A percentile compares a stretch with the other conserved stretches of the same genome.
These are phyloP conservation scores for Cephus nigrinus DNA, from an alignment of 2,888 invertebrate genomes.

Conservation along the genomic window DNA sequence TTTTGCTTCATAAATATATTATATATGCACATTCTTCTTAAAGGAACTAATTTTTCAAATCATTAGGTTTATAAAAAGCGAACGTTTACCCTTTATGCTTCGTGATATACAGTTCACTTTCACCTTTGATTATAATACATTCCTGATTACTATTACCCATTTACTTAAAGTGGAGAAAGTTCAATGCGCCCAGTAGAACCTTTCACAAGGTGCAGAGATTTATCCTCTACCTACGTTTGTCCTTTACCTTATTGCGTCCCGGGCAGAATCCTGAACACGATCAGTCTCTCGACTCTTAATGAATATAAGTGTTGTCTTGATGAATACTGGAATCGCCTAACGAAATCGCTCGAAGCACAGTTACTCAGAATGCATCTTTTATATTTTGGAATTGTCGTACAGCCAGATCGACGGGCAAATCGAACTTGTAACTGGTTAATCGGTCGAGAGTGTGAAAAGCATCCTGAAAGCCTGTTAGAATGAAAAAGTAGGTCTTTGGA, in stretches of 20 bases:
- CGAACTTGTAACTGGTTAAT: constrained; percentile 86
- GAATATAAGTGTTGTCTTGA: background rate
- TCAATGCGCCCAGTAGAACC: background rate
- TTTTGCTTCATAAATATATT: background rate
- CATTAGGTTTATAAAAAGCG: constrained; percentile 12
- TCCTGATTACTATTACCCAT: background rate
- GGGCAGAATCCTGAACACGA: background rate
- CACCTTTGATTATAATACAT: background rate
- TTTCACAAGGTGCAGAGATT: background rate
- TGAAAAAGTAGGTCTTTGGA: background rate
- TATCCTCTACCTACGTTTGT: background rate
- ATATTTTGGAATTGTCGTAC: constrained; percentile 97
- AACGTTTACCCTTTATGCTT: constrained; percentile 2
- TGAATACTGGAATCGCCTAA: background rate
- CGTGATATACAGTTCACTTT: background rate
- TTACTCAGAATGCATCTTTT: constrained; percentile 77
- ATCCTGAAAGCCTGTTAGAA: constrained; percentile 88
- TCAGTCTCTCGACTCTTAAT: background rate
- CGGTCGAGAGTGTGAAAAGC: constrained; percentile 90
- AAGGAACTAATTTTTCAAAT: constrained; percentile 7
- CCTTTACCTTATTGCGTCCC: background rate
- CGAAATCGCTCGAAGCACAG: background rate
- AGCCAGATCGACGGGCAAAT: constrained; percentile 95
- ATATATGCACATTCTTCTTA: constrained; percentile 1
- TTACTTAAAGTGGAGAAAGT: background rate